Base-by-base conservation (phyloP, 2,888 invertebrate species). In the Pandemis corylana region DNA sequence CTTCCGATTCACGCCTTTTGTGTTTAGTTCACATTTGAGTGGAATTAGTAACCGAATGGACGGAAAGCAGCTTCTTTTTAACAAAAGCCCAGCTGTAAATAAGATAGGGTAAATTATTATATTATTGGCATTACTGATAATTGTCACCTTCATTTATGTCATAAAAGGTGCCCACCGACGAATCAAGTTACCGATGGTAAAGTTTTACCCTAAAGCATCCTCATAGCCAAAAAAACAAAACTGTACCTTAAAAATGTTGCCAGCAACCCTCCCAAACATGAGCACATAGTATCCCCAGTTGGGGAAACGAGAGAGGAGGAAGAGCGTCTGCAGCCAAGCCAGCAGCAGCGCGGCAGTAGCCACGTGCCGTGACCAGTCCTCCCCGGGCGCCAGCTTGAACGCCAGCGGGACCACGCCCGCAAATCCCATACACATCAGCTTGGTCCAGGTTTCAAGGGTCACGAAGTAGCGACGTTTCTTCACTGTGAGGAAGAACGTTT, bases 201-300 rank as follows among this genome's bases (percentile, higher is more conserved):
- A 36, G 28, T 36, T 36, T 36, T 36, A 4, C 28, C 28, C 28
- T 36, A 36, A 36, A 36, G 28, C 9, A 44, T 44, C 7, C 12
- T 49, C 5, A 49, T 49, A 12, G 9, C 12, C 12, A 49, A 5
- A 10, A 10, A 10, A 13, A 1, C 28, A n/a, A 12, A 7, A 53
- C 15, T 56, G 9, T 56, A 61, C 80, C 89, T 95, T 95, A 5
- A 95, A 80, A 70, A 95, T 95, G 84, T 95, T 95, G 2, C 90
- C 85, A 0, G 95, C 95, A 0, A 95, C 95, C 79, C 95, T 95
- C 10, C 94, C 95, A 84, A 95, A 95, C 95, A 96, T 95, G 6
- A 95, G 90, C 2, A 95, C 95, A 84, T 95, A 95, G 80, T 95
- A 95, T 0, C 95, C 95, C 90, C 95, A 95, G 70, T 92, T 94